Base-by-base conservation (phyloP, 2,888 invertebrate species). In the Acleris sparsana region DNA sequence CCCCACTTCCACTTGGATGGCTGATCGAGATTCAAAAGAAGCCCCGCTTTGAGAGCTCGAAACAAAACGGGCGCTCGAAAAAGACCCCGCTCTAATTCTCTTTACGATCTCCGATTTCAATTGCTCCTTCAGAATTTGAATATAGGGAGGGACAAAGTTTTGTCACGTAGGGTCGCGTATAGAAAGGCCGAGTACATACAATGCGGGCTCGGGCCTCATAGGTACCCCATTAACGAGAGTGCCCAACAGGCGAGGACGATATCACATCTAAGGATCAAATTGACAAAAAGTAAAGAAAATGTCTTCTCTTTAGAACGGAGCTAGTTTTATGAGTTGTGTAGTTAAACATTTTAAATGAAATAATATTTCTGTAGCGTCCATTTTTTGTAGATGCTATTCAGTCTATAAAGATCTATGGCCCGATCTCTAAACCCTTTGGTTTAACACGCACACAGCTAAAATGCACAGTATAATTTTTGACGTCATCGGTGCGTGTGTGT, bases 51-150 rank as follows among this genome's bases (percentile, higher is more conserved):
- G 86, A 89, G 81, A 80, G 80, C 77, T 80, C 83, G 83, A 92
- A 91, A 92, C 92, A 92, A 92, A 92, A 92, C 90, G 84, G 83
- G 79, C 86, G 88, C 83, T 86, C 85, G 80, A 88, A 90, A 90
- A 89, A 86, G 89, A 84, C 89, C 90, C 91, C 84, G 91, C 83
- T 89, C 90, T 92, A 92, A 92, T 92, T 92, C 92, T 91, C 91
- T 92, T 90, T 90, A 89, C 88, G 90, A 91, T 92, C 92, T 92
- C 92, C 91, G 86, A 92, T 92, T 92, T 92, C 92, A 92, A 92
- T 92, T 92, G 92, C 92, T 92, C 88, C 92, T 92, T 92, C 90
- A 92, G 89, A 92, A 89, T 92, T 91, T 92, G 91, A 91, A 92
- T 91, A 88, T 88, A 82, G 92, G 92, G 91, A 91, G 92, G 92